Conservation (phyloP, 2,888 invertebrate genomes). For the Stenchaetothrips biformis region DNA sequence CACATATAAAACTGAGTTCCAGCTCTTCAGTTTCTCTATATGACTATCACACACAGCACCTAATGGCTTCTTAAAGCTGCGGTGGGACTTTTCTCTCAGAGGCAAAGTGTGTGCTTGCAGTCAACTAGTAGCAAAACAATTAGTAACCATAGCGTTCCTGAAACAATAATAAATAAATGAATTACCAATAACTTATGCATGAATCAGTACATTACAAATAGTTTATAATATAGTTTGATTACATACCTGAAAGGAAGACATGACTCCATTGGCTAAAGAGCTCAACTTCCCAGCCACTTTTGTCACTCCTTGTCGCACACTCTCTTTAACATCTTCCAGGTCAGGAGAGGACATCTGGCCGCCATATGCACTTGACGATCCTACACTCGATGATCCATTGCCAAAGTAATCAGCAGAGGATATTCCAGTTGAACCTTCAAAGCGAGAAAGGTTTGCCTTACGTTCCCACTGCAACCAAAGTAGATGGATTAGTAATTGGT, state of each 20-base stretch:
- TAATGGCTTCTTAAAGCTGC: background rate
- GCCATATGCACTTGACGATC: constrained; percentile 35
- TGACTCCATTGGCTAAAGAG: constrained; percentile 88
- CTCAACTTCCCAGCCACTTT: constrained; percentile 96
- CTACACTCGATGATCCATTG: constrained; percentile 46
- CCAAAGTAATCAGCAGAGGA: constrained; percentile 96
- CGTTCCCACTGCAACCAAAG: constrained; percentile 50
- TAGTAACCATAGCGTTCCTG: constrained; percentile 3
- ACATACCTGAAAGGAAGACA: constrained; percentile 81
- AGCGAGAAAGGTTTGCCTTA: constrained; percentile 60
- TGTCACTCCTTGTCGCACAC: constrained; percentile 92
- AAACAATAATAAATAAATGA: background rate
- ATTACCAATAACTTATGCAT: background rate
- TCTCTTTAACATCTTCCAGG: constrained; percentile 94
- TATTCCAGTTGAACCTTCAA: constrained; percentile 91
- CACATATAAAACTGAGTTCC: background rate
- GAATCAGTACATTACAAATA: background rate
- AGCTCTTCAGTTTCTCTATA: background rate
- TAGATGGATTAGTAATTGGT: constrained; percentile 29
- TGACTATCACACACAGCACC: background rate
- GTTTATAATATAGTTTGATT: background rate
- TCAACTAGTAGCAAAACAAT: background rate
- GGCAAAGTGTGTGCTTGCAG: background rate
- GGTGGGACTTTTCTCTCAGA: background rate
- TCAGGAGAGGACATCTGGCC: constrained; percentile 55